Conservation (phyloP, 2,113 vertebrate species). For the Mobula hypostoma region DNA sequence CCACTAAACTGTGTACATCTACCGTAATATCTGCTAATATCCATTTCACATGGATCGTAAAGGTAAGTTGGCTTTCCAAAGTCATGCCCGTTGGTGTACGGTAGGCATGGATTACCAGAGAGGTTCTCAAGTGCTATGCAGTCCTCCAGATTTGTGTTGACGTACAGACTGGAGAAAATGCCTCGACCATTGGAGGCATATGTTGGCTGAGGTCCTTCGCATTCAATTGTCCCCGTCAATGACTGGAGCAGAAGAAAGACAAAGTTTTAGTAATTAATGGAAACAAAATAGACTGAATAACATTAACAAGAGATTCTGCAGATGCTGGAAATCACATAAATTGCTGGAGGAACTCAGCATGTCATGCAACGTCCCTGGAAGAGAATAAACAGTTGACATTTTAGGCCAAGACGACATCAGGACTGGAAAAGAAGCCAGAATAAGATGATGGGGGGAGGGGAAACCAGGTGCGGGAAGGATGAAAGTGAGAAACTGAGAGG, state of each 20-base stretch:
- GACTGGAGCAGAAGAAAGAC: constrained; percentile 50
- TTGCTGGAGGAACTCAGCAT: too few species aligned
- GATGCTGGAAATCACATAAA: too few species aligned
- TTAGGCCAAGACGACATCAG: too few species aligned
- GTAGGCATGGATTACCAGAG: constrained; percentile 41
- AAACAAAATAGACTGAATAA: too few species aligned
- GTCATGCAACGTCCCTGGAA: too few species aligned
- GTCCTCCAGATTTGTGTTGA: constrained; percentile 43
- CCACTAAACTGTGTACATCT: constrained; percentile 42
- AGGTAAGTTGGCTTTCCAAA: neutral
- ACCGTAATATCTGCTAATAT: constrained; percentile 44
- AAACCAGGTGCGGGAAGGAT: too few species aligned
- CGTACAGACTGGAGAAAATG: constrained; percentile 39
- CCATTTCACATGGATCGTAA: constrained; percentile 23
- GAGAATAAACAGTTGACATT: too few species aligned
- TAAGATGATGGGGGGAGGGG: too few species aligned
- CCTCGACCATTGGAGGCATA: constrained; percentile 46
- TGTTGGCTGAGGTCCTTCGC: constrained; percentile 47
- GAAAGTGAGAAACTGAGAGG: too few species aligned
- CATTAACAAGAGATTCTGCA: too few species aligned
- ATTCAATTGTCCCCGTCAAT: constrained; percentile 47
- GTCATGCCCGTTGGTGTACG: constrained; percentile 46
- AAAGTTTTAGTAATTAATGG: too few species aligned
- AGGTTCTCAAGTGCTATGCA: constrained; percentile 40
- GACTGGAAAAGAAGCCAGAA: too few species aligned